Conservation (phyloP, 2,888 invertebrate species). For the Sycophila texana region DNA sequence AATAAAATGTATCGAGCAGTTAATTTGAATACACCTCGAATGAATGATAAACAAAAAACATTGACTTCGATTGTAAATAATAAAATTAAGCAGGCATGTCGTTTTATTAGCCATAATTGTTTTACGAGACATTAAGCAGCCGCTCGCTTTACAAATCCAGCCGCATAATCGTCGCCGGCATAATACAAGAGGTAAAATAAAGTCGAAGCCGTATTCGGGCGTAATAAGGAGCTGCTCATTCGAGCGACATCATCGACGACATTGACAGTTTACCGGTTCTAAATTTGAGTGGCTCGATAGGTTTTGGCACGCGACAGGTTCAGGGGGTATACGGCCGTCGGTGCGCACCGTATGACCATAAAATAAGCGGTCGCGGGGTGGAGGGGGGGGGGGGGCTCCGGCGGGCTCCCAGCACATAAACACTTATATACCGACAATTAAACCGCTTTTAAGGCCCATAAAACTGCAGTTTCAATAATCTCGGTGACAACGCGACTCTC, state of each 20-base stretch:
- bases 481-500: conserved; percentile 75
- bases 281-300: conserved; percentile 67
- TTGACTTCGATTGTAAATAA: too few relatives aligned
- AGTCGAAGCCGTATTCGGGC: background rate
- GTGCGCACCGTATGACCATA: conserved; percentile 74
- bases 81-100: too few relatives aligned
- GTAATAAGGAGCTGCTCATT: conserved; percentile 2
- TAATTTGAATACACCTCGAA: too few relatives aligned
- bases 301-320: conserved; percentile 74
- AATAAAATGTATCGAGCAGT: too few relatives aligned
- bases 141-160: conserved; percentile 43
- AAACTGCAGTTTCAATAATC: conserved; percentile 70
- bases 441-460: conserved; percentile 76
- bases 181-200: conserved; percentile 11
- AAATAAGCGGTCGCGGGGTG: conserved; percentile 72
- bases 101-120: conserved; percentile 35
- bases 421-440: conserved; percentile 77
- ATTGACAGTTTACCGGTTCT: conserved; percentile 48
- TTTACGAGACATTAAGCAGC: conserved; percentile 35
- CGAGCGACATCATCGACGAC: conserved; percentile 3
- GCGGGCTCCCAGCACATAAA: conserved; percentile 72
- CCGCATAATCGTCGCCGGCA: background rate
- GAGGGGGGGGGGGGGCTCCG: conserved; percentile 53
- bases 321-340: conserved; percentile 58
- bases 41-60: too few relatives aligned